phyloP scores from a whole-genome alignment of 1,140 invertebrate species.

The Phocides pigmalion region DNA sequence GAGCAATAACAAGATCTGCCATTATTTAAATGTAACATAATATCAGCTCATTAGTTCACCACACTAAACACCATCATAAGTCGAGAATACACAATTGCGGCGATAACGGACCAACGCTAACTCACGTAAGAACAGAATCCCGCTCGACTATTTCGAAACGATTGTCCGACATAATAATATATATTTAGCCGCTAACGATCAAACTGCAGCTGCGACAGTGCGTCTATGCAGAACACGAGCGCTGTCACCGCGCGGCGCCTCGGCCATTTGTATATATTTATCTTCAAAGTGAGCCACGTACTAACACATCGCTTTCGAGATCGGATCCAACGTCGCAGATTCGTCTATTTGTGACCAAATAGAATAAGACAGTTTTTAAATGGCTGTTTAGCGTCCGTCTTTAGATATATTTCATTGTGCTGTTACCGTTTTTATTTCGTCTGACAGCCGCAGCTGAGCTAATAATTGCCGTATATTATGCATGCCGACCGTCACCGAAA shows the following conservation, averaged over 20 bases:
- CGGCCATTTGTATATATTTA: constrained; percentile 64
- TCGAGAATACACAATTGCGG: constrained; percentile 22
- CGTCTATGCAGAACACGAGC: constrained; percentile 44
- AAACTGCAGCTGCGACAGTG: constrained; percentile 64
- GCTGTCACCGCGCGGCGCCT: constrained; percentile 53
- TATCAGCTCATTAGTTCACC: constrained; percentile 10
- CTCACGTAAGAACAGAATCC: constrained; percentile 29
- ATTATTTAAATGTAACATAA: constrained; percentile 25
- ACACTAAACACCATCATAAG: constrained; percentile 21
- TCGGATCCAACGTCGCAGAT: constrained; percentile 50
- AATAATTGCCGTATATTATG: constrained; percentile 24
- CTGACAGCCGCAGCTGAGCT: constrained; percentile 14
- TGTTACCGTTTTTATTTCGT: constrained; percentile 26
- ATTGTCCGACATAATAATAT: constrained; percentile 46
- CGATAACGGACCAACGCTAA: constrained; percentile 19
- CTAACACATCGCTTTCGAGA: constrained; percentile 63
- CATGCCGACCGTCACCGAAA: constrained; percentile 9
- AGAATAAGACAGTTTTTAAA: constrained; percentile 62
- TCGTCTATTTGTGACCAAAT: constrained; percentile 58
- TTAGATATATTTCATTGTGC: constrained; percentile 42
- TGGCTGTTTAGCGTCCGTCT: constrained; percentile 48
- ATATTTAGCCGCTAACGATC: constrained; percentile 47
- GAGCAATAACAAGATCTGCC: constrained; percentile 13
- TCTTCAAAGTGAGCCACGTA: constrained; percentile 64
- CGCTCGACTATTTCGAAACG: constrained; percentile 40